These are phyloP conservation scores for Erpornis zantholeuca DNA, from an alignment of 2,113 vertebrate genomes.

Conservation along the genomic window DNA sequence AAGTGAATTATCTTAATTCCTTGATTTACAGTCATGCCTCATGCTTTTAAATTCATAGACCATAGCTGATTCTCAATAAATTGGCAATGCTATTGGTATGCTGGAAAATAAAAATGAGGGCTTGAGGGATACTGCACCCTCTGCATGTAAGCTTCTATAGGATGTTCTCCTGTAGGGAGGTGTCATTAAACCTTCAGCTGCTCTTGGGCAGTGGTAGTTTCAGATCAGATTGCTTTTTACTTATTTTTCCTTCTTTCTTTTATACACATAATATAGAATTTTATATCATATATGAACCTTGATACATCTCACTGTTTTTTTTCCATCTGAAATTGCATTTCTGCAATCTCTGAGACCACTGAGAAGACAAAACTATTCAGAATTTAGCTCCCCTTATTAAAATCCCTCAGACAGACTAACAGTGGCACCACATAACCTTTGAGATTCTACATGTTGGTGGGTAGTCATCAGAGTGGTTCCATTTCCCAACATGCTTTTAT, in stretches of 20 bases:
- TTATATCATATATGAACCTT: neutral
- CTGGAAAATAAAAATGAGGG: neutral
- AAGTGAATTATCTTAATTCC: neutral
- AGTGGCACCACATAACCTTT: neutral
- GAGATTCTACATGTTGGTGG: neutral
- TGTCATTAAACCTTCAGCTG: neutral
- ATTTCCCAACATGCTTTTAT: neutral
- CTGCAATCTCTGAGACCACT: neutral
- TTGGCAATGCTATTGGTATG: neutral
- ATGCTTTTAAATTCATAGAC: neutral
- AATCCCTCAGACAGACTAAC: neutral
- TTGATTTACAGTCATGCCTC: neutral
- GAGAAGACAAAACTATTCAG: neutral
- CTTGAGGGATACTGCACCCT: neutral
- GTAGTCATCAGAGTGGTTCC: neutral
- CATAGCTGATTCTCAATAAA: fast-evolving
- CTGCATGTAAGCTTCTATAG: neutral
- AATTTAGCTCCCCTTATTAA: neutral
- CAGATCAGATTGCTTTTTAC: neutral
- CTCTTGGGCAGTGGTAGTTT: neutral
- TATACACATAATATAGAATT: neutral
- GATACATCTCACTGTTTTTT: neutral
- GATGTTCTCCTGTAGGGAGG: neutral
- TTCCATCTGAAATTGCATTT: neutral
- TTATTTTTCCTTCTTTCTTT: neutral